Evolutionary conservation across 2,113 vertebrate genomes (phyloP), one percentile per base, ranked within the genome.

Genomic region (Theristicus caerulescens): DNA sequence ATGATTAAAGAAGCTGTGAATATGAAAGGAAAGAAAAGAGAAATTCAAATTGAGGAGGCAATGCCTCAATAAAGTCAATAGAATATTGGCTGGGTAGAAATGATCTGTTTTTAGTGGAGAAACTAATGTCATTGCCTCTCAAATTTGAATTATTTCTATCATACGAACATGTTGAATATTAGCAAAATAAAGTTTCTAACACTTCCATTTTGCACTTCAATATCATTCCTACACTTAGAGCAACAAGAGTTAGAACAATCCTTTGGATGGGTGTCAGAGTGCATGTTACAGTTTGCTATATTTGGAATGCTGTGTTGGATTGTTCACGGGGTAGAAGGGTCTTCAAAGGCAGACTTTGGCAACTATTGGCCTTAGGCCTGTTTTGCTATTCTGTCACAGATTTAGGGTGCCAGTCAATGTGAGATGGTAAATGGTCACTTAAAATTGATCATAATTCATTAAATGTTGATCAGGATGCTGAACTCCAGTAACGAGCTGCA

Each of bases 391-490:
- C 62, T 85, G n/a, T 81, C 47, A 76, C 89, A 89, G 26, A 57
- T 80, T 90, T 85, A 72, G n/a, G 7, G 2, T 64, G 55, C 40
- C 78, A 94, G 27, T 80, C 66, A 70, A 78, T 16, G 32, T 66
- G 17, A 90, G 44, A 77, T 87, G 86, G 90, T 85, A 86, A 91
- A 95, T 11, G 9, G 19, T 79, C 69, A 77, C 87, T 96, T 96
- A 67, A 94, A 91, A 67, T 67, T 95, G 34, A 88, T 91, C 78
- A 88, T 83, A 95, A 94, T 94, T 94, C 74, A 88, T 96, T 91
- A 70, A 82, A 88, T 0, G 4, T 82, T 89, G 71, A 92, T 82
- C 70, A 62, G 76, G 58, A 90, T 80, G 19, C 40, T 95, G 89
- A 94, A 94, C 69, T 93, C 36, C 52, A 69, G 18, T 92, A 94